These are phyloP conservation scores for Sciaenops ocellatus DNA, from an alignment of 2,797 vertebrate genomes.

Conservation along the genomic window DNA sequence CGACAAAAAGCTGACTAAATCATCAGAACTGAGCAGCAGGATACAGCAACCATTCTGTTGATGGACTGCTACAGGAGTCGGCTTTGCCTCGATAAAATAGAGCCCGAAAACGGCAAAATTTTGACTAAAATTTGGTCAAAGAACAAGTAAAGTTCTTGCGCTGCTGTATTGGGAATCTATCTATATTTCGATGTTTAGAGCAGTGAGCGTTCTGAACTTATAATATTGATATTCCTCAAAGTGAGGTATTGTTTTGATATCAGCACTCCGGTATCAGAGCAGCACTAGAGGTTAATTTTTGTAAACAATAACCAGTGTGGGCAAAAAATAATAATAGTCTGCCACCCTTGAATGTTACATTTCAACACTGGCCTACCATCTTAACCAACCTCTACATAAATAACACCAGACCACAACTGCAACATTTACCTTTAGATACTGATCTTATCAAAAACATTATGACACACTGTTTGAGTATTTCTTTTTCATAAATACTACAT, in stretches of 20 bases:
- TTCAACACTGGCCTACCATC: background rate
- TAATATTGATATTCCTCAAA: background rate
- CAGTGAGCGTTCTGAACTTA: background rate
- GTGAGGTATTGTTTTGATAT: background rate
- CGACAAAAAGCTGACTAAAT: background rate
- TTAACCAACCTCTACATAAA: background rate
- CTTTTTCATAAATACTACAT: slow-evolving; percentile 14
- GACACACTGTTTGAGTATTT: background rate
- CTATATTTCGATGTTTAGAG: too few species aligned
- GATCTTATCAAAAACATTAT: background rate
- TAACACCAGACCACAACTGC: background rate
- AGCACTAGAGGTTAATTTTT: background rate
- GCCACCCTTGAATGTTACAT: background rate
- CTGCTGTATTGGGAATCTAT: background rate
- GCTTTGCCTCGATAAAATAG: background rate
- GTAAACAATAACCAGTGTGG: background rate
- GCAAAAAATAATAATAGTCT: background rate
- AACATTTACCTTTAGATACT: background rate
- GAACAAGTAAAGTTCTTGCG: background rate
- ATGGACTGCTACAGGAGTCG: background rate
- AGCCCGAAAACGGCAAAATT: background rate
- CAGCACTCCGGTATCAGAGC: background rate
- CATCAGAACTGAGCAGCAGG: background rate
- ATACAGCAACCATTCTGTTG: background rate
- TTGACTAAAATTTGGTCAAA: background rate